Evolutionary conservation across 2,797 vertebrate species (phyloP).

Genomic region (Ficedula albicollis): DNA sequence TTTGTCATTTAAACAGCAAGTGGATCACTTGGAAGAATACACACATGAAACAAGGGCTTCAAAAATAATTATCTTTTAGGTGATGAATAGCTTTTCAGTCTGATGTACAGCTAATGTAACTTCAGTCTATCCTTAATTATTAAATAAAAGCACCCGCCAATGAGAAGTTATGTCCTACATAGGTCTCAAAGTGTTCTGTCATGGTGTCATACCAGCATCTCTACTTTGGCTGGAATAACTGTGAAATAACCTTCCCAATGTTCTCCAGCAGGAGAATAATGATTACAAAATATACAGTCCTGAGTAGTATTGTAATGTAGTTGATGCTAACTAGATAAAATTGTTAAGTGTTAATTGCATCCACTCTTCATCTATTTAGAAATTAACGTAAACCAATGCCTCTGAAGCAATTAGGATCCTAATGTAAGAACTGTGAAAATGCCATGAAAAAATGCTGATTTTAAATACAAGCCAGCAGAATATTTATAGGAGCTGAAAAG

Average conservation of each 20-base stretch:
- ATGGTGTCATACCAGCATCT: neutral
- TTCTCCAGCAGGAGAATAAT: neutral
- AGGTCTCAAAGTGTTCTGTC: neutral
- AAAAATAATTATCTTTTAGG: neutral
- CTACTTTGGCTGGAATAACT: neutral
- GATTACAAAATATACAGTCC: neutral
- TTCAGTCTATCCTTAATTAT: neutral
- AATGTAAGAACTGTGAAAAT: neutral
- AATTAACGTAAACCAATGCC: neutral
- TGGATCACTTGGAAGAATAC: neutral
- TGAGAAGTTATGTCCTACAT: fast-evolving
- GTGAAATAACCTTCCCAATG: neutral
- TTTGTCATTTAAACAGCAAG: neutral
- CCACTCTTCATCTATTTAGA: neutral
- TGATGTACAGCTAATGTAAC: neutral
- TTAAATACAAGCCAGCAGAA: neutral
- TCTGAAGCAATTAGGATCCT: neutral
- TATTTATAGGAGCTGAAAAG: neutral
- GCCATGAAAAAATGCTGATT: neutral
- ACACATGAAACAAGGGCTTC: neutral
- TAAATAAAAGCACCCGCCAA: neutral
- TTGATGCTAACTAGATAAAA: neutral
- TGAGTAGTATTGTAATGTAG: neutral
- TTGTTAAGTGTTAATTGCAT: neutral
- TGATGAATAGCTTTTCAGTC: neutral